These are phyloP conservation scores for Hirtodrosophila cameraria DNA, from an alignment of 2,888 invertebrate genomes.

Conservation along the genomic window DNA sequence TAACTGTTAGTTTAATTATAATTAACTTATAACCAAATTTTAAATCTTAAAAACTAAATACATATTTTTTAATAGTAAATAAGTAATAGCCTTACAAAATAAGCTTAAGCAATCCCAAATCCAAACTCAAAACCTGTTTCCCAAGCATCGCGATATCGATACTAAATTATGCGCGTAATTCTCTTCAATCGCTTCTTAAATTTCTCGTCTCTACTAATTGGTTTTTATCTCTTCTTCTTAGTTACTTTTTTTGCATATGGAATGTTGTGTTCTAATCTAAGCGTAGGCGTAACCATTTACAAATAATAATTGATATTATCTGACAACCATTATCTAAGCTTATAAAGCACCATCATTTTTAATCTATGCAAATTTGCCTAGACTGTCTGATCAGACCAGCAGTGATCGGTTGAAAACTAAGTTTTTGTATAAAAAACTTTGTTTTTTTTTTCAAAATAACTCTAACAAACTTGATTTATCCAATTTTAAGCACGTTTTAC, in stretches of 20 bases:
- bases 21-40: too few relatives aligned
- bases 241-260: conserved; percentile 24
- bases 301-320: conserved; percentile 38
- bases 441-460: too few relatives aligned
- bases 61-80: too few relatives aligned
- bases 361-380: conserved; percentile 26
- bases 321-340: conserved; percentile 40
- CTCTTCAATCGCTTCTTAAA: conserved; percentile 57
- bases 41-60: too few relatives aligned
- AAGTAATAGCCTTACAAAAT: too few relatives aligned
- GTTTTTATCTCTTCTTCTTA: conserved; percentile 21
- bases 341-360: conserved; percentile 15
- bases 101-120: too few relatives aligned
- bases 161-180: conserved; percentile 73
- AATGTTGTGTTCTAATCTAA: conserved; percentile 18
- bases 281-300: conserved; percentile 40
- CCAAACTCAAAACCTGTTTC: conserved; percentile 46
- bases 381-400: too few relatives aligned
- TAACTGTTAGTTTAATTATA: too few relatives aligned
- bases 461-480: too few relatives aligned
- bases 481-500: too few relatives aligned
- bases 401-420: too few relatives aligned
- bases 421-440: too few relatives aligned
- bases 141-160: conserved; percentile 49
- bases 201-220: conserved; percentile 63